Evolutionary conservation across 2,113 vertebrate genomes (phyloP), one percentile per base, ranked within the genome.

Genomic region (Pachypanchax playfairii): DNA sequence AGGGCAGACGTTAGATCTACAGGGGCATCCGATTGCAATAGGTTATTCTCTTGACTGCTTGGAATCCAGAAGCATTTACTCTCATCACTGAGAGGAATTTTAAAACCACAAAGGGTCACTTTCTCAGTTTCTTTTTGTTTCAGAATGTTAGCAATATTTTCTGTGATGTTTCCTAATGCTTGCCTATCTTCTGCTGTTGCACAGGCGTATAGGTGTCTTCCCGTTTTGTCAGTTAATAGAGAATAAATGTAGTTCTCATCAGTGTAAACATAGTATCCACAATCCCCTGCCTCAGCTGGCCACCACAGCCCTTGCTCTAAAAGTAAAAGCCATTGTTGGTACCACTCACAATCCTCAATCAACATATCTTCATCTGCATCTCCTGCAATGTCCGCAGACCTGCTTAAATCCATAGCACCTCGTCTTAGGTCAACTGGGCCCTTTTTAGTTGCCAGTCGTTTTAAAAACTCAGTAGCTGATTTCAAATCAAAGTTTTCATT

Each of bases 271-370:
- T 92, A 98, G 82, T 98, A 95, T 1, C 96, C 96, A 90, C 93
- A 98, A 47, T 96, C 91, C 18, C 94, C 95, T 77, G 90, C 87
- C 68, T 97, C 96, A 59, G 94, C 95, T 18, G 94, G 93, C 94
- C 95, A 98, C 97, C 97, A 99, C 18, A 98, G 22, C 1, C 95
- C 96, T 82, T 94, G 93, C 64, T 96, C 93, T 86, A 98, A 82
- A 52, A 93, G 88, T 49, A 90, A 92, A 54, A 96, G 88, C 96
- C 96, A 99, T 47, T 96, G 93, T 51, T 96, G 93, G 76, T 96
- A 96, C 79, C 95, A 96, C 79, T 88, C 93, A 66, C 84, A 81
- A 66, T 94, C 91, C 51, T 86, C 88, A 53, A 90, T 91, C 41
- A 91, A 84, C 42, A 87, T 69, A 47, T 92, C 78, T 25, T 85